Percentiles rank a stretch among this genome's conserved stretches.
Conservation (phyloP, 2,797 vertebrate genomes). For the Poeciliopsis turneri region DNA sequence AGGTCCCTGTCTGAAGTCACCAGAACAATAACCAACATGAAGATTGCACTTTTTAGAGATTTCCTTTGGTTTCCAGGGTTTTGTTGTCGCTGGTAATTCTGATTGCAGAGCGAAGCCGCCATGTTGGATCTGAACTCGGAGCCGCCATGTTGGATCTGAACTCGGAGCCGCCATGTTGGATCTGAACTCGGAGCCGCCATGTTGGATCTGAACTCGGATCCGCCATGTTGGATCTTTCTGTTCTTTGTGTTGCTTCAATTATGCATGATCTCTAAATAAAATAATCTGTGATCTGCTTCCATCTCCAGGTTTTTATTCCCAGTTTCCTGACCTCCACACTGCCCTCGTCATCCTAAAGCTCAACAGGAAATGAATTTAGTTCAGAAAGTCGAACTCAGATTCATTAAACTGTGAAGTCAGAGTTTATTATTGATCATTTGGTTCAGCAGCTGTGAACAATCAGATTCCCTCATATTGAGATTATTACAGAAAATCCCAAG, state of each 20-base stretch:
- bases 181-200: too few species aligned
- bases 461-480: too few species aligned
- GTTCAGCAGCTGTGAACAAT: too few species aligned
- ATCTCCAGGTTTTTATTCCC: slow-evolving; percentile 16
- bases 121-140: too few species aligned
- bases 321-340: neutral
- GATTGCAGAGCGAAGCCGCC: too few species aligned
- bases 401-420: too few species aligned
- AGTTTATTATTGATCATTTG: too few species aligned
- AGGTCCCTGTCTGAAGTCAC: slow-evolving; percentile 12
- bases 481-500: too few species aligned
- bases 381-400: too few species aligned
- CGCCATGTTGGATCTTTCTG: slow-evolving; percentile 56
- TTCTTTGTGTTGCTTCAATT: slow-evolving; percentile 81
- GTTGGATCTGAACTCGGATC: too few species aligned
- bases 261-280: slow-evolving; percentile 88
- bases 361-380: neutral
- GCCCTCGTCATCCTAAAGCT: neutral
- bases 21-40: slow-evolving; percentile 29
- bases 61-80: slow-evolving; percentile 25
- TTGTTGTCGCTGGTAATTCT: slow-evolving; percentile 33
- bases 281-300: slow-evolving; percentile 69
- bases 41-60: slow-evolving; percentile 57
- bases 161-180: too few species aligned
- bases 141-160: too few species aligned